Base-by-base conservation (phyloP, 1,140 invertebrate species). In the Drosophila subpulchrella region DNA sequence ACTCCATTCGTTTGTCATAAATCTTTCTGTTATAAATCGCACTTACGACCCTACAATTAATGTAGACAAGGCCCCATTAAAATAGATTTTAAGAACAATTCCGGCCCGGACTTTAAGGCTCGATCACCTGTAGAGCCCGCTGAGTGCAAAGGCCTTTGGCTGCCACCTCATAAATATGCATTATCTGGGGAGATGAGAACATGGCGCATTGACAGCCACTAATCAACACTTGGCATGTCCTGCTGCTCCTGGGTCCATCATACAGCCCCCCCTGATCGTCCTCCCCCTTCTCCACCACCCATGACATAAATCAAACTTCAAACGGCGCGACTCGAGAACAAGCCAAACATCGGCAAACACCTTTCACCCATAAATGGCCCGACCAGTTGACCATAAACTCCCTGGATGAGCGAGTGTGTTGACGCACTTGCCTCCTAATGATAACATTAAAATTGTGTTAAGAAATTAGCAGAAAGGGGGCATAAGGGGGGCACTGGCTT, bases 371-470 rank as follows among this genome's bases (percentile, higher is more conserved):
- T 88, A 88, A 80, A 88, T 88, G 84, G 83, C 46, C 65, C 13
- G 51, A 44, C 50, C 58, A 60, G 38, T 56, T 65, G 72, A 57
- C 81, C 66, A 84, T 84, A 85, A 85, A 76, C 38, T 60, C 53
- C 6, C 1, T 11, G n/a, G 39, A 38, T 42, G 34, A 62, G 24
- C 57, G n/a, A 32, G 50, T 34, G 47, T 71, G 81, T 75, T 83
- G 63, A 83, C 72, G 75, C 72, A 83, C 77, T 88, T 76, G 79
- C 63, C 79, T 83, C 56, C 81, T 89, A 89, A 89, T 89, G 84
- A 89, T 89, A 89, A 90, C 84, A 89, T 89, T 89, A 89, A 84
- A 89, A 89, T 89, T 89, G 84, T 89, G 84, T 89, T 89, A 89
- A 89, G 84, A 89, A 89, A 89, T 89, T 89, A 89, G 84, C 80